Base-by-base conservation (phyloP, 2,797 vertebrate species). In the Anabas testudineus region DNA sequence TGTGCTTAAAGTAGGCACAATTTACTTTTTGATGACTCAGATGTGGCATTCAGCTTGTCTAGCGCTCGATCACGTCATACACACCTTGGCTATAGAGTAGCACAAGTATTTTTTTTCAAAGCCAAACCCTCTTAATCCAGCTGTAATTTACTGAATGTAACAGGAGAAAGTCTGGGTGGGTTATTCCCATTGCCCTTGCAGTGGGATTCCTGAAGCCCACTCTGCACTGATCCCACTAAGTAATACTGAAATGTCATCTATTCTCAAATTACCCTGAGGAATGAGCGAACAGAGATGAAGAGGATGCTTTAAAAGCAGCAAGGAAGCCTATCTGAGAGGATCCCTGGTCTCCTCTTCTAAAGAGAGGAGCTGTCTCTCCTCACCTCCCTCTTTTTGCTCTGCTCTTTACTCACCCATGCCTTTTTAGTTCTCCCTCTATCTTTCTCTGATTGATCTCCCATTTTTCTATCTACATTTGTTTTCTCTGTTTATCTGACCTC, bases 231-330 rank as follows among this genome's bases (percentile, higher is more conserved):
- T 81, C 45, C 78, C 48, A 26, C 66, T 74, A 82, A 86, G 78
- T 71, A 75, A 79, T 68, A 76, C 81, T 81, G 80, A 81, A 85
- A 86, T 81, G 77, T 79, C 78, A 83, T 86, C 78, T 79, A 80
- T 62, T 84, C 74, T 84, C 64, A 80, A 86, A 83, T 83, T 82
- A 81, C 67, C 67, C 65, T 43, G 67, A 87, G 67, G 73, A 83
- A 79, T 39, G 45, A 70, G 62, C 53, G 48, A n/a, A 57, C 43
- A 42, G 65, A 41, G 56, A 78, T 12, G 30, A 42, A 34, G 30
- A 71, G 43, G 53, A 63, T 10, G 56, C 43, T 76, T 85, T 70
- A 76, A 55, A 55, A 61, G 57, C 54, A 58, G 49, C 5, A 12
- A 71, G 52, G 54, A 60, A 51, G 52, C 60, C 47, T 52, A 48